Base-by-base conservation (phyloP, 2,888 invertebrate genomes). In the Argyresthia albistria region DNA sequence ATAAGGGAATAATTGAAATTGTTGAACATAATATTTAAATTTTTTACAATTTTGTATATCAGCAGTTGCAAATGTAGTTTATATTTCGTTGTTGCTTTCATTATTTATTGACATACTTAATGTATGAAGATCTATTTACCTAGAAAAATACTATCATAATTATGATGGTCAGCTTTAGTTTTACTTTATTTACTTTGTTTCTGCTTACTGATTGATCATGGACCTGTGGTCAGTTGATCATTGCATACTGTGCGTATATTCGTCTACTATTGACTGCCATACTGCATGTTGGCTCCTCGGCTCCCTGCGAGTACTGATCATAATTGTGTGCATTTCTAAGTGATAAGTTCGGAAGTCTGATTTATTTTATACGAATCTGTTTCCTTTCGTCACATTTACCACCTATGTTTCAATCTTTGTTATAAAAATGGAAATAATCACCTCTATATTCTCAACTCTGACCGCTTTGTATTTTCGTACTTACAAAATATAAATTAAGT, bases 21-120 rank as follows among this genome's bases (percentile, higher is more conserved):
- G 58, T 58, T 58, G 53, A 56, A 52, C 53, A 59, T 61, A 57
- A 57, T 59, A 55, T 58, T 56, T 53, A 53, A 57, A 54, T 55
- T 56, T 59, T 59, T 58, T 60, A 57, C 56, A 55, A 55, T 59
- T 60, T 58, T 60, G 60, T 60, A 60, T 59, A 58, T 61, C 59
- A 54, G 57, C 54, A 59, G 54, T 53, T 47, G 46, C 53, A 52
- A 54, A 46, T 54, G 54, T 57, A 55, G 55, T 57, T 58, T 53
- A 48, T 48, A 48, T 43, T 53, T 53, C 43, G 48, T 53, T 53
- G 49, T 53, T 53, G 48, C 8, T 50, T 50, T 43, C 48, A 43
- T 50, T 50, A 50, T 50, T 50, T 50, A 50, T 50, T 50, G 15
- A 43, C 11, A 35, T 47, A 47, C 10, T 8, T 14, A 45, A 9